Conservation (phyloP, 2,797 vertebrate species). For the Tolypeutes matacus region DNA sequence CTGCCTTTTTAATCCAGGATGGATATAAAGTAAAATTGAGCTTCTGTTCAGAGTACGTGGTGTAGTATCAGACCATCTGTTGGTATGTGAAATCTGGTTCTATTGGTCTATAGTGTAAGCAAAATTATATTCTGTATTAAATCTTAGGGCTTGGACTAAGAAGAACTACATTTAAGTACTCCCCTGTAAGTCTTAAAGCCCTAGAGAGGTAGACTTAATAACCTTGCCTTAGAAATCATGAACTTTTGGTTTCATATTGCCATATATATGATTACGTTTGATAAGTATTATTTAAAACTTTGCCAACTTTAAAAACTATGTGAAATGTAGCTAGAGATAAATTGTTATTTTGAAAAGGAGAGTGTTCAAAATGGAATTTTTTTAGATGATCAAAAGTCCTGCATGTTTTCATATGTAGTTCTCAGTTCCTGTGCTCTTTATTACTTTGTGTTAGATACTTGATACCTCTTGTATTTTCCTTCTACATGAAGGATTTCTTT, state of each 20-base stretch:
- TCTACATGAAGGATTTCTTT: not conserved
- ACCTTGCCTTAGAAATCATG: not conserved
- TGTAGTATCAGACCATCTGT: not conserved
- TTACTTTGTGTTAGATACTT: not conserved
- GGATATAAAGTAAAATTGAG: not conserved
- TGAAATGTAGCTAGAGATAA: not conserved
- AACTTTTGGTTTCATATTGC: not conserved
- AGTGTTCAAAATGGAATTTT: not conserved
- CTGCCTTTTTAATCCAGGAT: not conserved
- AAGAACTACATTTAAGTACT: not conserved
- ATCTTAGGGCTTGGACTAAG: not conserved
- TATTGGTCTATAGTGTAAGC: not conserved
- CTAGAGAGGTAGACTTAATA: not conserved
- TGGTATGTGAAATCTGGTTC: not conserved
- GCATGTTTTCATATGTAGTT: not conserved
- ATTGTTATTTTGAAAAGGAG: not conserved
- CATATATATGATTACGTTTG: not conserved
- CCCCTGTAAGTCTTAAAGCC: not conserved
- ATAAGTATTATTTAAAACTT: not conserved
- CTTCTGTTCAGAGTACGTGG: not conserved
- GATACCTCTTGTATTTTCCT: not conserved
- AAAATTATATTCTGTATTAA: not conserved
- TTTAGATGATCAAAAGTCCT: not conserved
- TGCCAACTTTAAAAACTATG: not conserved
- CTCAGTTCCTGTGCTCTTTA: not conserved